phyloP scores from a whole-genome alignment of 2,888 invertebrate genomes.

The Eledona agricola region DNA sequence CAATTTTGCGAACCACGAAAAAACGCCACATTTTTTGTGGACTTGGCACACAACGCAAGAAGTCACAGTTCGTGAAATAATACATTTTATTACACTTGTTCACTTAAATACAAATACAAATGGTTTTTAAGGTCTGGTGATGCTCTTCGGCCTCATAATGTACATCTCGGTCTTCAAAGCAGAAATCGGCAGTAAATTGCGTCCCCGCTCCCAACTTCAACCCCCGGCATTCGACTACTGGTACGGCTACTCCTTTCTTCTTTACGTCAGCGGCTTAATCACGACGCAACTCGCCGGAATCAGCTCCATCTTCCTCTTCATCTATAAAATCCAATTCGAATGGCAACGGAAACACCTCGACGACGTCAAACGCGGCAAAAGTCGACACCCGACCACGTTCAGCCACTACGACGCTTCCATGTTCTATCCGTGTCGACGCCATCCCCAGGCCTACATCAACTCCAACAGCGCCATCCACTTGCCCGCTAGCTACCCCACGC shows the following conservation, averaged over 20 bases:
- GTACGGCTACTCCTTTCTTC: conserved; percentile 88
- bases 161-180: conserved; percentile 93
- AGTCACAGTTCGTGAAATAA: too few relatives aligned
- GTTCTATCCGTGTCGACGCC: conserved; percentile 62
- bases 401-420: conserved; percentile 54
- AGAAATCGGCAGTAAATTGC: conserved; percentile 86
- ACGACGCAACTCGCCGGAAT: conserved; percentile 87
- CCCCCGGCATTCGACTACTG: conserved; percentile 84
- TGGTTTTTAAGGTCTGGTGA: conserved; percentile 81
- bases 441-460: conserved; percentile 62
- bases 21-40: too few relatives aligned
- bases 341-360: conserved; percentile 65
- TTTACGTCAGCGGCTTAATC: conserved; percentile 86
- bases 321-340: conserved; percentile 75
- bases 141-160: conserved; percentile 91
- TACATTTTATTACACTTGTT: too few relatives aligned
- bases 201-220: conserved; percentile 80
- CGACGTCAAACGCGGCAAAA: conserved; percentile 57
- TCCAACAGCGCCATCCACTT: conserved; percentile 59
- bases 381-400: conserved; percentile 51
- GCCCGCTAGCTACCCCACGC: conserved; percentile 45
- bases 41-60: conserved; percentile 8
- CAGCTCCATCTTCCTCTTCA: conserved; percentile 86
- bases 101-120: too few relatives aligned
- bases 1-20: too few relatives aligned